A percentile compares a stretch with the other conserved stretches of the same genome.
Evolutionary conservation across 2,888 invertebrate genomes (phyloP).

Genomic region (Trissolcus japonicus): DNA sequence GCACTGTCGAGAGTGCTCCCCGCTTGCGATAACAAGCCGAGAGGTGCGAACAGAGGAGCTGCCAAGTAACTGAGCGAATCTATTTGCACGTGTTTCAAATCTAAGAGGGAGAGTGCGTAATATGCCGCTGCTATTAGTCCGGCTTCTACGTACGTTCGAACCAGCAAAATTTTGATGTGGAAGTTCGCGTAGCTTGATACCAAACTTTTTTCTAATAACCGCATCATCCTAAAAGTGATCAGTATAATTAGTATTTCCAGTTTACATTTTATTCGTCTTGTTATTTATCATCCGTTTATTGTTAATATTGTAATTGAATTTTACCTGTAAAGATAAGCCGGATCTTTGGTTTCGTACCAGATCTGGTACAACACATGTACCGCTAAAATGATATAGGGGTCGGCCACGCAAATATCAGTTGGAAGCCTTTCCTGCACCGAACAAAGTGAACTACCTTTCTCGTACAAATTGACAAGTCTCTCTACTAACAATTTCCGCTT

Average conservation of each 20-base stretch:
- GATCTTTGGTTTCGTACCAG: slow-evolving; percentile 77
- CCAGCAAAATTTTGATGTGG: slow-evolving; percentile 89
- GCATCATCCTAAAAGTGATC: slow-evolving; percentile 67
- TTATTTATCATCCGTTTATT: neutral
- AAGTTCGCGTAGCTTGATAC: slow-evolving; percentile 89
- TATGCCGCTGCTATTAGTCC: slow-evolving; percentile 72
- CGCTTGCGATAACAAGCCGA: slow-evolving; percentile 84
- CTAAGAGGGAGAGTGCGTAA: slow-evolving; percentile 78
- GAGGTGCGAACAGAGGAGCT: slow-evolving; percentile 84
- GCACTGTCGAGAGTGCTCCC: slow-evolving; percentile 85
- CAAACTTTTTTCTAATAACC: slow-evolving; percentile 69
- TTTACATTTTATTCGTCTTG: neutral
- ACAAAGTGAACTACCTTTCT: slow-evolving; percentile 68
- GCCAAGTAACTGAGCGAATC: slow-evolving; percentile 93
- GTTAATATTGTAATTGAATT: slow-evolving; percentile 2
- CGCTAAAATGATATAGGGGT: slow-evolving; percentile 88
- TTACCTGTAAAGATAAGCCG: slow-evolving; percentile 72
- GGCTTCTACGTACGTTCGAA: slow-evolving; percentile 84
- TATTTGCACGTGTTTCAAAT: slow-evolving; percentile 94
- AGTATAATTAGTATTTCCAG: slow-evolving; percentile 1
- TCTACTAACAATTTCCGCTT: slow-evolving; percentile 66
- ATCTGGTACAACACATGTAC: slow-evolving; percentile 82
- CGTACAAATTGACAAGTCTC: slow-evolving; percentile 68
- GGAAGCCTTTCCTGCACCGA: slow-evolving; percentile 78
- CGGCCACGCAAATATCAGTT: slow-evolving; percentile 86